phyloP scores from a whole-genome alignment of 2,113 vertebrate genomes.

The Chloroceryle aenea region DNA sequence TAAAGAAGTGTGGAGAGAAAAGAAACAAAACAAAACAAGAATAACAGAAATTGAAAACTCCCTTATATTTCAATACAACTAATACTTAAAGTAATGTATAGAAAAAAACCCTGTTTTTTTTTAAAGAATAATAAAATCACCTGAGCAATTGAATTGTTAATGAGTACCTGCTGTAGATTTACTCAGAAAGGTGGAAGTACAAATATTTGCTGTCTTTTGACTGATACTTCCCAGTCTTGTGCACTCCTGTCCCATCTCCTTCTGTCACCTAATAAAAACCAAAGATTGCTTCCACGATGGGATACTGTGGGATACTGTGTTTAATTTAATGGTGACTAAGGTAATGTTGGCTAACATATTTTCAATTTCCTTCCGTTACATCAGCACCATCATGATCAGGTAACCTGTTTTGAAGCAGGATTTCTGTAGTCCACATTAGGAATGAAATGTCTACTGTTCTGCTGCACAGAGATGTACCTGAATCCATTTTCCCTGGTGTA shows the following conservation, averaged over 20 bases:
- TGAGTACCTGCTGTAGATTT: not conserved
- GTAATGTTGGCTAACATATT: not conserved
- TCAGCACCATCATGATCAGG: not conserved
- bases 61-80: not conserved
- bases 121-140: not conserved
- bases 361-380: not conserved
- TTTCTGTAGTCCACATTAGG: not conserved
- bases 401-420: not conserved
- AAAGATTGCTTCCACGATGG: not conserved
- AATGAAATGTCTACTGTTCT: not conserved
- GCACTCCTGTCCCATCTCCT: not conserved
- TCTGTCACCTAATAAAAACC: not conserved
- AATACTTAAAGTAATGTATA: not conserved
- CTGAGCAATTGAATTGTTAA: not conserved
- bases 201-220: not conserved
- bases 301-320: not conserved
- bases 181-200: not conserved
- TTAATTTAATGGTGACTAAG: not conserved
- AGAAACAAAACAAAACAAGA: not conserved
- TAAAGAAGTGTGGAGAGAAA: not conserved
- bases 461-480: not conserved
- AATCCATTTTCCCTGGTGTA: not conserved
- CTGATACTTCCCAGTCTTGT: not conserved
- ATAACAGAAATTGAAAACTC: not conserved
- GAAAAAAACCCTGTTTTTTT: not conserved